A percentile compares a stretch with the other conserved stretches of the same genome.
Evolutionary conservation across 2,888 invertebrate genomes (phyloP).

Genomic region (Heteromurus nitidus): DNA sequence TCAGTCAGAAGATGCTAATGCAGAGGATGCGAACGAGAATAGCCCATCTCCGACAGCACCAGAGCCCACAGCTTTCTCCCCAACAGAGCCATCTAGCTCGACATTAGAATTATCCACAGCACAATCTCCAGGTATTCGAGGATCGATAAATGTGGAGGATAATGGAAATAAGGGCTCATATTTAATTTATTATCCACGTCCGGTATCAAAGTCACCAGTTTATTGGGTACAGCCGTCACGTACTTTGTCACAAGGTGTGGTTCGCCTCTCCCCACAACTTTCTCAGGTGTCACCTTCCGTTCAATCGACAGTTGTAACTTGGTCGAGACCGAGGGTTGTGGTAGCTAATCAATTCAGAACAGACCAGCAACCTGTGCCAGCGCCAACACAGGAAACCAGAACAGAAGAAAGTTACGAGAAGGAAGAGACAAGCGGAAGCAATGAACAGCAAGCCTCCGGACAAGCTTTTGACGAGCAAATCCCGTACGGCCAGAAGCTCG

Average conservation of each 20-base stretch:
- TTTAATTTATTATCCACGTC: slow-evolving; percentile 67
- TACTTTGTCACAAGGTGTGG: slow-evolving; percentile 80
- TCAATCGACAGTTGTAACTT: slow-evolving; percentile 43
- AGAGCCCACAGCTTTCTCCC: slow-evolving; percentile 24
- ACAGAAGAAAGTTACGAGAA: slow-evolving; percentile 20
- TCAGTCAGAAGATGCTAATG: not conserved
- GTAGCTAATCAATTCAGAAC: slow-evolving; percentile 54
- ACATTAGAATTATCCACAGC: slow-evolving; percentile 4
- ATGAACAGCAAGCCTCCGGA: slow-evolving; percentile 20
- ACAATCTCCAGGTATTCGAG: slow-evolving; percentile 28
- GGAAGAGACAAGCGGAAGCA: slow-evolving; percentile 30
- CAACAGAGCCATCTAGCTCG: no score
- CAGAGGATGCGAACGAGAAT: not conserved
- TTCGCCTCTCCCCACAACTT: slow-evolving; percentile 77
- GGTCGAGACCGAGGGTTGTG: slow-evolving; percentile 54
- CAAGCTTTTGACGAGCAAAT: slow-evolving; percentile 48
- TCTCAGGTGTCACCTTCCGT: slow-evolving; percentile 43
- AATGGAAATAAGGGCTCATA: slow-evolving; percentile 61
- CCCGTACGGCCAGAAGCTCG: slow-evolving; percentile 60
- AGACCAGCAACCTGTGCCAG: slow-evolving; percentile 7
- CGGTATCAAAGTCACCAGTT: slow-evolving; percentile 68
- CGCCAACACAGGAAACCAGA: slow-evolving; percentile 10
- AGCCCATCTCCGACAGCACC: not conserved
- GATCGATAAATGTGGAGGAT: slow-evolving; percentile 30
- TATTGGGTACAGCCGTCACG: slow-evolving; percentile 78